Base-by-base conservation (phyloP, 2,797 vertebrate species). In the Allobates femoralis region DNA sequence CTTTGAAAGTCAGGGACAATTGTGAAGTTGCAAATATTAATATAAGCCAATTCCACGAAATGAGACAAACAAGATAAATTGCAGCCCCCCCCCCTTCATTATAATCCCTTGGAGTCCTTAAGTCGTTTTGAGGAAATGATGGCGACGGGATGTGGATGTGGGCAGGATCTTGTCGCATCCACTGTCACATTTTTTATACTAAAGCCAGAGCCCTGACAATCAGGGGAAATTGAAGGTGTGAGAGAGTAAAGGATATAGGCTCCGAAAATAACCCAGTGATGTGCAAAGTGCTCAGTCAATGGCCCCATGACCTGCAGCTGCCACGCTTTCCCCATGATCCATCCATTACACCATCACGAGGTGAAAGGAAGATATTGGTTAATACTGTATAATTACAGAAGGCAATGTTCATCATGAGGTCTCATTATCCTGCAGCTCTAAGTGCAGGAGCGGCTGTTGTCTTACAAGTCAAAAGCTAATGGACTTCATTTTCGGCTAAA, bases 61-160 rank as follows among this genome's bases (percentile, higher is more conserved):
- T 2, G 23, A 19, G 71, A 53, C 26, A 53, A 51, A 51, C 8
- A 73, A n/a, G 1, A 46, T 50, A 46, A 64, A 30, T 19, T 19
- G 21, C n/a, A 14, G 50, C 10, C n/a, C 10, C 67, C n/a, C 30
- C 50, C 50, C 26, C 41, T 11, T 7, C 32, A 28, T 23, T 5
- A 23, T 67, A 41, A 73, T 79, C 28, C 67, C 23, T 67, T 23
- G 79, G 56, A 28, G 53, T 75, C 69, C 62, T 83, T 79, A 81
- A 62, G 51, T 37, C 2, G 12, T 30, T 26, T 21, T 12, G 56
- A 80, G 86, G 86, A 87, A 84, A 50, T 28, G 19, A 79, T 34
- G 50, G n/a, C 79, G 82, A 84, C 86, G 84, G 86, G 86, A 87
- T 87, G 79, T 21, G 26, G 37, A 58, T 46, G 0, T 41, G 15